Base-by-base conservation (phyloP, 2,113 vertebrate species). In the Hippotragus niger region DNA sequence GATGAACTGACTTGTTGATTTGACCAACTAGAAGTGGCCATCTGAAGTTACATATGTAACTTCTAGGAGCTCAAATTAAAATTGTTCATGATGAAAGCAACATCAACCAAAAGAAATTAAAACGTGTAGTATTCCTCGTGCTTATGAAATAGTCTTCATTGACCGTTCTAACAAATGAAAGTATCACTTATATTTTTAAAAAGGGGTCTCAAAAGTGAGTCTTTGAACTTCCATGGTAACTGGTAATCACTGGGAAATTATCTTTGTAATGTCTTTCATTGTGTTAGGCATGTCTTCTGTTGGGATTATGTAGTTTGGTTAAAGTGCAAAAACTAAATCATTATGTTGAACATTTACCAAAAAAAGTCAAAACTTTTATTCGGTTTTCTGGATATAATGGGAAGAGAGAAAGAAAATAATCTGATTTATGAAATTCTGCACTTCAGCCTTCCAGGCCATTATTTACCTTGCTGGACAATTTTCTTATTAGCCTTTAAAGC, bases 251-350 rank as follows among this genome's bases (percentile, higher is more conserved):
- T 64, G 15, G 29, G 14, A 81, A 80, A 96, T 90, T 87, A 52
- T 25, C 11, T 90, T 92, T 78, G 40, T 31, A 82, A 82, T 82
- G 14, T 13, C 8, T 86, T 95, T 81, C 91, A 58, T 84, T 58
- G 82, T 78, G 60, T 87, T 82, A 82, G 97, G 8, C 88, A 95
- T 94, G 76, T 95, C 93, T 91, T 96, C 60, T 95, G 91, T 97
- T 98, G 89, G 88, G 86, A 98, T 97, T 98, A 81, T 9, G 12
- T 58, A 55, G 23, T 45, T 19, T 80, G 40, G 64, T 84, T 74
- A 3, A 92, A 50, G 45, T 62, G 5, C 6, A 92, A 97, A 87
- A 81, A 50, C 33, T 17, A 90, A 96, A 76, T 67, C 27, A 74
- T 57, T 92, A 40, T 53, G 64, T 27, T 92, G 10, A 95, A 89